phyloP scores from a whole-genome alignment of 2,888 invertebrate species.

The Tuta absoluta region DNA sequence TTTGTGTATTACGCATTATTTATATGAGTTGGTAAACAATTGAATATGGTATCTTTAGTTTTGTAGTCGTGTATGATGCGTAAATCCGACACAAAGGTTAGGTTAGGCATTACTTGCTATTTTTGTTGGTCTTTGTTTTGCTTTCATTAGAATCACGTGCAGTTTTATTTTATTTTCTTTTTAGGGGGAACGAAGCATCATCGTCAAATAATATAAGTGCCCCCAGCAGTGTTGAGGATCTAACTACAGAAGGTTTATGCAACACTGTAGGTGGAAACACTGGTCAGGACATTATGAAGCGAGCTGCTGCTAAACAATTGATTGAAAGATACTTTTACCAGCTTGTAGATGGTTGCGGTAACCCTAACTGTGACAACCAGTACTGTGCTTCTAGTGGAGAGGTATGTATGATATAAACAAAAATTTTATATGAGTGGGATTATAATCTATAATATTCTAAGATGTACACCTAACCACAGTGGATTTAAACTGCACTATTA shows the following conservation, averaged over 20 bases:
- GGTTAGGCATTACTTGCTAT: conserved; percentile 76
- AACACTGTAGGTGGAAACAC: conserved; percentile 51
- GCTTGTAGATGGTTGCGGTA: conserved; percentile 95
- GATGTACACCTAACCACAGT: no score
- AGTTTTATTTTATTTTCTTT: conserved; percentile 39
- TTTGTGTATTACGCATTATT: conserved; percentile 4
- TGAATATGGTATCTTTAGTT: conserved; percentile 19
- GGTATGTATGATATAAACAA: conserved; percentile 65
- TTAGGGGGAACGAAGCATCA: conserved; percentile 79
- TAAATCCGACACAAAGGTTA: conserved; percentile 46
- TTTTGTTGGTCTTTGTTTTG: conserved; percentile 70
- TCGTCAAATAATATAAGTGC: conserved; percentile 69
- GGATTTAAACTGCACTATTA: no score
- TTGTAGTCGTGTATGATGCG: conserved; percentile 43
- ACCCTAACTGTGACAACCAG: conserved; percentile 91
- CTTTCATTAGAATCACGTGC: conserved; percentile 34
- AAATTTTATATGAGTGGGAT: no score
- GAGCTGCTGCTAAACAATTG: conserved; percentile 89
- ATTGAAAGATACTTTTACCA: conserved; percentile 97
- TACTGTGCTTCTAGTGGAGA: conserved; percentile 95
- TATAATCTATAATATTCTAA: no score
- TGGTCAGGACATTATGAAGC: conserved; percentile 85
- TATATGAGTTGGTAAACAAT: background rate
- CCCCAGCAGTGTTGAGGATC: conserved; percentile 62
- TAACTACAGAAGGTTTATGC: conserved; percentile 63